A percentile compares a stretch with the other conserved stretches of the same genome.
These are phyloP conservation scores for Gallinago stenura DNA, from an alignment of 2,797 vertebrate species.

Conservation along the genomic window DNA sequence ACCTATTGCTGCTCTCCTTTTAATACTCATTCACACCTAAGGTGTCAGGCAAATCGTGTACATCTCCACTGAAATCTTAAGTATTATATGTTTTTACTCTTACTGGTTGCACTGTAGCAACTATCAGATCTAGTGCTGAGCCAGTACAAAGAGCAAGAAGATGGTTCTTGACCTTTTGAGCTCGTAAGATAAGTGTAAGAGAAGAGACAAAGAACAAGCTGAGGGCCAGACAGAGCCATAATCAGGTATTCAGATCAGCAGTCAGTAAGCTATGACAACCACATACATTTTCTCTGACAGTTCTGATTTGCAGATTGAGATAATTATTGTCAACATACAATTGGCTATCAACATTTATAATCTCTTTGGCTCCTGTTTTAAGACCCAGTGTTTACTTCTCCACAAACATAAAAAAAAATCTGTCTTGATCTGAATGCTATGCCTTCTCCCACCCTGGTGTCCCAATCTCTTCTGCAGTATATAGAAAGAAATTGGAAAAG, in stretches of 20 bases:
- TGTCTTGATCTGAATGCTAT: background rate
- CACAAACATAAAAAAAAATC: background rate
- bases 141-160: background rate
- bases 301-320: background rate
- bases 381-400: background rate
- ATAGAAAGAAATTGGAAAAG: background rate
- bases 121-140: background rate
- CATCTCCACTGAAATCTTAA: background rate
- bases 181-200: background rate
- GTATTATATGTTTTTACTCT: background rate
- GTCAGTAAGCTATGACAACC: background rate
- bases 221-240: background rate
- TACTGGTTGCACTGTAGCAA: background rate
- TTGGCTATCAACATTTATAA: background rate
- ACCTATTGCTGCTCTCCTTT: background rate
- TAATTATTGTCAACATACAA: background rate
- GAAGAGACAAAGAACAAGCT: background rate
- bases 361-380: background rate
- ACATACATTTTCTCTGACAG: background rate
- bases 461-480: background rate
- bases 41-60: background rate
- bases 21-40: background rate
- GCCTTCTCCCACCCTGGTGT: background rate
- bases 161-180: background rate
- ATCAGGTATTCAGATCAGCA: conserved; percentile 6